Evolutionary conservation across 2,113 vertebrate genomes (phyloP).

Genomic region (Anguilla rostrata): DNA sequence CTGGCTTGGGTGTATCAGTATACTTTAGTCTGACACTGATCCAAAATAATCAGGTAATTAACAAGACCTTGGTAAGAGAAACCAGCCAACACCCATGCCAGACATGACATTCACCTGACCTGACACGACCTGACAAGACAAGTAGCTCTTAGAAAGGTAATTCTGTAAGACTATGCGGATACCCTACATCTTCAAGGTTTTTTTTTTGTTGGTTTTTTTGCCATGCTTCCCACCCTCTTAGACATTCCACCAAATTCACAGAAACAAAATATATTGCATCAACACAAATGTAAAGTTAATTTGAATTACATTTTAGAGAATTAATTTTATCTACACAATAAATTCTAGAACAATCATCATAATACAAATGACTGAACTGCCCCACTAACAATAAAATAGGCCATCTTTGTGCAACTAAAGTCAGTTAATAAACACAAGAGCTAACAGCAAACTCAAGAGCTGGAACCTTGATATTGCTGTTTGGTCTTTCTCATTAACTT

Average conservation of each 20-base stretch:
- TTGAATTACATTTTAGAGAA: background rate
- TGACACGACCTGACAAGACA: constrained; percentile 15
- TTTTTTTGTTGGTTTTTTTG: background rate
- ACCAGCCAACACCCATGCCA: constrained; percentile 15
- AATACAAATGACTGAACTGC: constrained; percentile 15
- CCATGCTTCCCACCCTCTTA: background rate
- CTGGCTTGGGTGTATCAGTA: constrained; percentile 11
- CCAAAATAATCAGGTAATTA: constrained; percentile 41
- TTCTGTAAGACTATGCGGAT: background rate
- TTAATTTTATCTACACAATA: background rate
- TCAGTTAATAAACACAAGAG: constrained; percentile 23
- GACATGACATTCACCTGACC: background rate
- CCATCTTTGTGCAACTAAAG: background rate
- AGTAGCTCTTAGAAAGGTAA: background rate
- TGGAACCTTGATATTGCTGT: constrained; percentile 14
- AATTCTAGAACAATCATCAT: constrained; percentile 5
- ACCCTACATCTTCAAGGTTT: too few relatives aligned
- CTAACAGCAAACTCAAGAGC: background rate
- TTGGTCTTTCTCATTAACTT: constrained; percentile 29
- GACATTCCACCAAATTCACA: background rate
- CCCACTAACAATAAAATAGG: background rate
- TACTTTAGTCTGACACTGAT: constrained; percentile 23
- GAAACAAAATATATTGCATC: constrained; percentile 29
- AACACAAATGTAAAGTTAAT: constrained; percentile 13
- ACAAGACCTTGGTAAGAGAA: constrained; percentile 25